These are phyloP conservation scores for Herminia tarsipennalis DNA, from an alignment of 2,888 invertebrate genomes.

Conservation along the genomic window DNA sequence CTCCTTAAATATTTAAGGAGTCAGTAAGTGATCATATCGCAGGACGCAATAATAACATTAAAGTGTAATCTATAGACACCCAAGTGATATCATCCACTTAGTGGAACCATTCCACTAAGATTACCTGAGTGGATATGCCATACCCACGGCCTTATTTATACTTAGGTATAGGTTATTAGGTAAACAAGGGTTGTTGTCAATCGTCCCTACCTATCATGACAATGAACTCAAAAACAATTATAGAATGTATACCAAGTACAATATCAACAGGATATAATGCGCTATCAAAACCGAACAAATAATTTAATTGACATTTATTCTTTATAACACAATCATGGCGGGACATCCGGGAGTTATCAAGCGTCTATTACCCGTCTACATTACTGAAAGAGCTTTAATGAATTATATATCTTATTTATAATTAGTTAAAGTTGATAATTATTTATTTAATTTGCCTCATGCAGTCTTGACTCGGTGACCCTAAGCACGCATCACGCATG, in stretches of 20 bases:
- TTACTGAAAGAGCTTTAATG: conserved; percentile 1
- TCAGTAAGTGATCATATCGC: too few species aligned
- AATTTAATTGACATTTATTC: conserved; percentile 20
- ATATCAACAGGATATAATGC: conserved; percentile 37
- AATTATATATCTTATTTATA: background rate
- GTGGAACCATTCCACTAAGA: too few species aligned
- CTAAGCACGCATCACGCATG: conserved; percentile 43
- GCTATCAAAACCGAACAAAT: conserved; percentile 19
- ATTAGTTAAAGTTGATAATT: conserved; percentile 5
- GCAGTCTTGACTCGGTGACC: conserved; percentile 43
- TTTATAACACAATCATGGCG: conserved; percentile 31
- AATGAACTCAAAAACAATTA: conserved; percentile 36
- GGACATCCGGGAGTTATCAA: conserved; percentile 56
- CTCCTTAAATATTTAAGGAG: too few species aligned
- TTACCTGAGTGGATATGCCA: too few species aligned
- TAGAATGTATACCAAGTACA: conserved; percentile 34
- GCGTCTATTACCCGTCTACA: conserved; percentile 55
- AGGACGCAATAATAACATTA: too few species aligned
- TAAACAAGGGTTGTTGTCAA: too few species aligned
- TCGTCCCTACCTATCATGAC: too few species aligned
- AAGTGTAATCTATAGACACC: too few species aligned
- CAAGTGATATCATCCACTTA: too few species aligned
- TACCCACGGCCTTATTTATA: too few species aligned
- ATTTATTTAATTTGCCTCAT: background rate
- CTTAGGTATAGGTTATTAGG: too few species aligned